phyloP scores from a whole-genome alignment of 1,140 invertebrate species.

The Anagrus nilaparvatae region DNA sequence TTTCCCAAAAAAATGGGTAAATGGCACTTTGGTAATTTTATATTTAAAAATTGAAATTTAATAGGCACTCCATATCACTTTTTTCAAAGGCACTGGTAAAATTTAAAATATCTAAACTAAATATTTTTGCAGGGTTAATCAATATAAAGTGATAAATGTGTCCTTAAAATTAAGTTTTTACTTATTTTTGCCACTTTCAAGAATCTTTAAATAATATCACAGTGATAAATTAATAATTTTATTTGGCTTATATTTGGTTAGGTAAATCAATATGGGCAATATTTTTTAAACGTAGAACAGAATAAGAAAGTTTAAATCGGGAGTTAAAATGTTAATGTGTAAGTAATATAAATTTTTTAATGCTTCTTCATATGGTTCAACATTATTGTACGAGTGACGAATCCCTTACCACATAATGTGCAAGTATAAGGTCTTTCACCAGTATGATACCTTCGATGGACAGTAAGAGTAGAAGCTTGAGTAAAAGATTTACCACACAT shows the following conservation, averaged over 20 bases:
- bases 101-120: too few species aligned
- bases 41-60: slow-evolving; percentile 6
- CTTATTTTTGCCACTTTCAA: too few species aligned
- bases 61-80: slow-evolving; percentile 12
- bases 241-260: too few species aligned
- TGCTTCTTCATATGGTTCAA: slow-evolving; percentile 45
- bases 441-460: slow-evolving; percentile 57
- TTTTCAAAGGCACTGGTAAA: slow-evolving; percentile 13
- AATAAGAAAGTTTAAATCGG: slow-evolving; percentile 18
- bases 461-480: slow-evolving; percentile 42
- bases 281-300: slow-evolving; percentile 12
- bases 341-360: too few species aligned
- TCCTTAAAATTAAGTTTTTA: too few species aligned
- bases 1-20: neutral
- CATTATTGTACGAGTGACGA: slow-evolving; percentile 47
- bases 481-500: slow-evolving; percentile 45
- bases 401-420: slow-evolving; percentile 45
- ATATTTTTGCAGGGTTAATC: too few species aligned
- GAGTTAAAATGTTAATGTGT: slow-evolving; percentile 8
- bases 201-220: slow-evolving; percentile 22
- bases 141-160: too few species aligned
- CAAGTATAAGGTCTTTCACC: slow-evolving; percentile 57
- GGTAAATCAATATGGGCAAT: too few species aligned
- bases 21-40: slow-evolving; percentile 14
- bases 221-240: slow-evolving; percentile 19